Evolutionary conservation across 35 echinoderm and acorn worm genomes (phyloP), one percentile per base, ranked within the genome.

Genomic region (Heliocidaris erythrogramma): DNA sequence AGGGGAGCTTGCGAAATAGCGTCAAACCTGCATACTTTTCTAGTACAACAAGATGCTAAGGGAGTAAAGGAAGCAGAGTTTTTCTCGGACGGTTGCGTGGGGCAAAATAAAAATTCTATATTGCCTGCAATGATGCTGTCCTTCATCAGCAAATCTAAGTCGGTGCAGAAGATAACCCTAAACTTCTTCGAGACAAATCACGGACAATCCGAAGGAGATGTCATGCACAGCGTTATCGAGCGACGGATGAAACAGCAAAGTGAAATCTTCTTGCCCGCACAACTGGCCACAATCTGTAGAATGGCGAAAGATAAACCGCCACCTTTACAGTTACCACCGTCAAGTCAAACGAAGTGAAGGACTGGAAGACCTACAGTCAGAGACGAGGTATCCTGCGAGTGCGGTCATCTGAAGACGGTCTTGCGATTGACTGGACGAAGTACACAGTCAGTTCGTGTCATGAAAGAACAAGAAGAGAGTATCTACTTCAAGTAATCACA

Each of bases 201-300:
- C 35, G 95, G 97, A n/a, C 97, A 98, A 31, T 94, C 88, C 18
- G 97, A 96, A n/a, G n/a, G n/a, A n/a, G n/a, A n/a, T n/a, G n/a
- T n/a, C n/a, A n/a, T n/a, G n/a, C n/a, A n/a, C n/a, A 96, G 95
- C 93, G 94, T 95, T 18, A 92, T 98, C 35, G 95, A 98, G 42
- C 89, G 95, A 90, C 86, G 85, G 4, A 86, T 94, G 7, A 48
- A 92, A 30, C 50, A 59, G 56, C n/a, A 88, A 49, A 30, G 88
- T 7, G 96, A 94, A 14, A 5, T 96, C 50, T 92, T 65, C 48
- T 5, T 94, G 16, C 94, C 93, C 27, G 87, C 88, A 47, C 96
- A 96, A 53, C 93, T 94, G 2, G n/a, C 88, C 32, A 92, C 60
- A 30, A 30, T 96, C 5, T 90, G 94, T 32, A 32, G 59, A 11